Evolutionary conservation across 2,888 invertebrate genomes (phyloP).

Genomic region (Archips xylosteana): DNA sequence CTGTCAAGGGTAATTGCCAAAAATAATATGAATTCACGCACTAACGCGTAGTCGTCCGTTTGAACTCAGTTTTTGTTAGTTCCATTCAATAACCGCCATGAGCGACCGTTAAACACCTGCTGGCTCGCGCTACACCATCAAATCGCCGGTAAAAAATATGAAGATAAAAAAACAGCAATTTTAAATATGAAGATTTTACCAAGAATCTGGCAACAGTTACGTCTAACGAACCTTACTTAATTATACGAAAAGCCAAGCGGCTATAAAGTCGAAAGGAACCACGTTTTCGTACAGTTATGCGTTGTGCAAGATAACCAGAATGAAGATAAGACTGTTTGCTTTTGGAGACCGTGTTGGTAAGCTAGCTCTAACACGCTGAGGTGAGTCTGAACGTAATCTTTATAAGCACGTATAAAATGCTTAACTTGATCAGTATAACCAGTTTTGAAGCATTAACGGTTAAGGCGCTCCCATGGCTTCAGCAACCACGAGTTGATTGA

Average conservation of each 20-base stretch:
- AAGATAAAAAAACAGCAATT: conserved; percentile 16
- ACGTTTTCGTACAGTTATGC: conserved; percentile 71
- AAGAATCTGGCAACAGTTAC: conserved; percentile 45
- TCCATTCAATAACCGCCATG: conserved; percentile 79
- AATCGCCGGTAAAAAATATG: neutral
- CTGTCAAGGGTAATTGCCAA: conserved; percentile 43
- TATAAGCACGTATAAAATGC: conserved; percentile 46
- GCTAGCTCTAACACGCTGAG: conserved; percentile 49
- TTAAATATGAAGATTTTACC: conserved; percentile 17
- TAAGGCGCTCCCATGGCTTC: conserved; percentile 50
- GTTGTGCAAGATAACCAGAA: conserved; percentile 75
- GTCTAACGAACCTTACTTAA: conserved; percentile 45
- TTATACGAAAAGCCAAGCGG: conserved; percentile 40
- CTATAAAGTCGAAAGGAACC: conserved; percentile 40
- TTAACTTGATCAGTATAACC: conserved; percentile 63
- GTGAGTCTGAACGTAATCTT: conserved; percentile 58
- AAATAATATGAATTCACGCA: conserved; percentile 55
- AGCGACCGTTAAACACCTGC: conserved; percentile 80
- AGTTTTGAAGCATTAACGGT: conserved; percentile 69
- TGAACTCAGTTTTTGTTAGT: conserved; percentile 70
- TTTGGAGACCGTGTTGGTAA: conserved; percentile 48
- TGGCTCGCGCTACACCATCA: conserved; percentile 34
- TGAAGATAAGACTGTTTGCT: conserved; percentile 69
- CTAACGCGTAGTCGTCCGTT: conserved; percentile 60
- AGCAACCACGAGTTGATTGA: conserved; percentile 50